Evolutionary conservation across 1,140 invertebrate species (phyloP), one percentile per base, ranked within the genome.

Genomic region (Drosophila lini): DNA sequence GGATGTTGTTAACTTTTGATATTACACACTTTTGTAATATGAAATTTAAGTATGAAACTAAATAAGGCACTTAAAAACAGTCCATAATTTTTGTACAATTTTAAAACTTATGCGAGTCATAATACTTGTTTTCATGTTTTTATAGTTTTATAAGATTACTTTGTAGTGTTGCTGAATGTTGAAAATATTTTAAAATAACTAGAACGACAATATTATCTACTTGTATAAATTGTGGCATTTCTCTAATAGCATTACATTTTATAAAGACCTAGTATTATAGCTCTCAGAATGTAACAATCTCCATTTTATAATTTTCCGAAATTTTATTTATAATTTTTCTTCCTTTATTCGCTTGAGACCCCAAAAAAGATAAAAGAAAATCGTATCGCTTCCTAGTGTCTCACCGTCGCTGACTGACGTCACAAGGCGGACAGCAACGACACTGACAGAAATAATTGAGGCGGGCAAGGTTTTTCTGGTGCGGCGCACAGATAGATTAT

Each of bases 341-440:
- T 13, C 25, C 15, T 25, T 45, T 50, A 48, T 44, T 67, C 11
- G n/a, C 22, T 32, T 22, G 6, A 52, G 13, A 19, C 19, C 61
- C n/a, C 3, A 34, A 19, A 34, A 53, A 19, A 50, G 4, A 6
- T 19, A 13, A 10, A 19, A 19, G 3, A 13, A 40, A 40, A 52
- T 41, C 25, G 38, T 36, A 69, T 67, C 45, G 62, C 62, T 69
- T 71, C 64, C 68, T 71, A 57, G 64, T 70, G 64, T 22, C 44
- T 41, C 48, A 34, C 9, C 25, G 16, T 25, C 11, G 31, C 52
- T 71, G 52, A 71, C 52, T 71, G 65, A 71, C 68, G 68, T 71
- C 68, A 71, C 67, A 40, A 31, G 68, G 68, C 67, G 52, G 19
- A 0, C 19, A 15, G 13, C 47, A 32, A 16, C 32, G 40, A 42